Conservation (phyloP, 1,140 invertebrate species). For the Apis laboriosa region DNA sequence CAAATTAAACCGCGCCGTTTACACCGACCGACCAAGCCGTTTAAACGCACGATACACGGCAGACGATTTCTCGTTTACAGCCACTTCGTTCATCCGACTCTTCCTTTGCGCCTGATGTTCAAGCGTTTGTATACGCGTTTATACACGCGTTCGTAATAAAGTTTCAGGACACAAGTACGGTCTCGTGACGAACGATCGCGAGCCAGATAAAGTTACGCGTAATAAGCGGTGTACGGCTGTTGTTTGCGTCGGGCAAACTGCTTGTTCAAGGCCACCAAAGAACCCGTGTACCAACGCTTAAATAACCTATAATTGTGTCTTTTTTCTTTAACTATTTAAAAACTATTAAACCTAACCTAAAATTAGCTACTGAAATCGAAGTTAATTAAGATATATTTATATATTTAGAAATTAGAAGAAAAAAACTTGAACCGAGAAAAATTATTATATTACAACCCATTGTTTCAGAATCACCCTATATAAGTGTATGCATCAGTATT, state of each 20-base stretch:
- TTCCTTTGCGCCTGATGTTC: neutral
- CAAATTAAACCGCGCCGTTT: conserved; percentile 23
- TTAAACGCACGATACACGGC: conserved; percentile 8
- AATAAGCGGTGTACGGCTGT: neutral
- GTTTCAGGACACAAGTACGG: neutral
- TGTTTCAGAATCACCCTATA: neutral
- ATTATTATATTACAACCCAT: neutral
- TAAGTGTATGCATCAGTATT: neutral
- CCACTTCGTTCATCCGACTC: neutral
- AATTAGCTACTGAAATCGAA: neutral
- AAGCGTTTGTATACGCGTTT: neutral
- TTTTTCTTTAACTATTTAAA: neutral
- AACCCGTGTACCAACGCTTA: neutral
- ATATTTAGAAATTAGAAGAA: neutral
- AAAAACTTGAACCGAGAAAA: neutral
- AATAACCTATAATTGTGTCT: rapidly evolving
- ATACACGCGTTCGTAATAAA: neutral
- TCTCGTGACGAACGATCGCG: conserved; percentile 11
- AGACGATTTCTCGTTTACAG: neutral
- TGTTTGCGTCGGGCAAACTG: neutral
- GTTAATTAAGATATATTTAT: neutral
- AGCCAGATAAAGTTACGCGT: neutral
- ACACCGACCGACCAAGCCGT: neutral
- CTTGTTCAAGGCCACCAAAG: neutral
- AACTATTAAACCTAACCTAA: neutral